Evolutionary conservation across 2,797 vertebrate species (phyloP), one percentile per base, ranked within the genome.

Genomic region (Siniperca obscura): DNA sequence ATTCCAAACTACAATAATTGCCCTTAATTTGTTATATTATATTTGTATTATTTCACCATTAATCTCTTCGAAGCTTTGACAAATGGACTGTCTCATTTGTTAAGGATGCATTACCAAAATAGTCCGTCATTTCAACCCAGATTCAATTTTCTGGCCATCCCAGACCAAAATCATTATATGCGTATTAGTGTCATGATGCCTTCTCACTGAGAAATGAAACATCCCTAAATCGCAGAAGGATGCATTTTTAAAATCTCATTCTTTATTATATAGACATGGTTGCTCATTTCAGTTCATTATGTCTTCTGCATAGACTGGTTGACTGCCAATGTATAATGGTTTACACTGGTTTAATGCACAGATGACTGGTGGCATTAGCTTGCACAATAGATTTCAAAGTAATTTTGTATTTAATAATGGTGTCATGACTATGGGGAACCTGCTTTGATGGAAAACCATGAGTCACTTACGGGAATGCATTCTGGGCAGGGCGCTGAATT

Each of bases 171-270:
- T 85, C 82, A 90, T 90, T 88, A 91, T 46, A 42, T 3, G 48
- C 21, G 36, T 70, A 83, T 90, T 89, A 88, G 74, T 74, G 84
- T 87, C 74, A 83, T 11, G 52, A 64, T 71, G 27, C 7, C 60
- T 82, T 57, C 65, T 80, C 66, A n/a, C 60, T 88, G 89, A 88
- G 78, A 80, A 86, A 90, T 87, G 74, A 90, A 79, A 67, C 70
- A 1, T 74, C 48, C 27, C 56, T 76, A 22, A 86, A 79, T 83
- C 65, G n/a, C 68, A 27, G 70, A 75, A 82, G 13, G 48, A 82
- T 65, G 44, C 74, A 40, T 82, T 74, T 86, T 86, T 72, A 74
- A 86, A 82, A 78, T 53, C 64, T 60, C 59, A 7, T 46, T 78
- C 65, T 70, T 82, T 61, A 69, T 88, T 78, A 62, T 27, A 22